Percentiles rank a stretch among this genome's conserved stretches.
Conservation (phyloP, 2,888 invertebrate species). For the Leuctra nigra region DNA sequence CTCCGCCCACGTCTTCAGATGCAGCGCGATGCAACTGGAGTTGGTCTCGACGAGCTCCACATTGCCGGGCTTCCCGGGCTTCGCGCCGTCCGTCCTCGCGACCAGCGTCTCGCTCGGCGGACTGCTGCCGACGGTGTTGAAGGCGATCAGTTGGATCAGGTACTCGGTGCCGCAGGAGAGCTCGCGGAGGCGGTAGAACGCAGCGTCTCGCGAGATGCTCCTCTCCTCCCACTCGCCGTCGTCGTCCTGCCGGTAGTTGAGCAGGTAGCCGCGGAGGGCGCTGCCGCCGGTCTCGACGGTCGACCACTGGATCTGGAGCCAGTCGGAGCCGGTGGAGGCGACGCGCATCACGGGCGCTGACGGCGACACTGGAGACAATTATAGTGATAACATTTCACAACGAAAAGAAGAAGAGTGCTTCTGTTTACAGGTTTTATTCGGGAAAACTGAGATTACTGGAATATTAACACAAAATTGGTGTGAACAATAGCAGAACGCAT, state of each 20-base stretch:
- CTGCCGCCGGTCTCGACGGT: conserved; percentile 37
- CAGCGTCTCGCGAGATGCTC: conserved; percentile 32
- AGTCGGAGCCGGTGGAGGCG: conserved; percentile 34
- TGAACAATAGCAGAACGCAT: no score
- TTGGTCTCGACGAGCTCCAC: conserved; percentile 36
- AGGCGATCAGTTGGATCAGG: conserved; percentile 34
- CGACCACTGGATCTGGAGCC: conserved; percentile 37
- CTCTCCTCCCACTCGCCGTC: conserved; percentile 36
- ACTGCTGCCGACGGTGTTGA: conserved; percentile 36
- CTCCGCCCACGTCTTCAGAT: conserved; percentile 36
- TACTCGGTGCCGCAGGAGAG: conserved; percentile 35
- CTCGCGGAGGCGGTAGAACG: conserved; percentile 32
- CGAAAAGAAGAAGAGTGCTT: no score
- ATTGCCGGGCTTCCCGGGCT: conserved; percentile 34
- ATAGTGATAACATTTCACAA: neutral
- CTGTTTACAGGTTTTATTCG: no score
- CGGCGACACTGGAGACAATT: conserved; percentile 35
- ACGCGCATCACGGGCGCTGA: conserved; percentile 36
- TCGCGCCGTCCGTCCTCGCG: conserved; percentile 36
- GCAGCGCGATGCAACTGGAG: conserved; percentile 36
- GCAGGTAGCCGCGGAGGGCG: conserved; percentile 36
- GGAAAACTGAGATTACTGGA: no score
- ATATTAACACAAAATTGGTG: no score
- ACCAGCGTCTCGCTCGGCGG: conserved; percentile 34
- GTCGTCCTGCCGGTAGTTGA: conserved; percentile 34